Conservation (phyloP, 2,113 vertebrate species). For the Corvus cornix region DNA sequence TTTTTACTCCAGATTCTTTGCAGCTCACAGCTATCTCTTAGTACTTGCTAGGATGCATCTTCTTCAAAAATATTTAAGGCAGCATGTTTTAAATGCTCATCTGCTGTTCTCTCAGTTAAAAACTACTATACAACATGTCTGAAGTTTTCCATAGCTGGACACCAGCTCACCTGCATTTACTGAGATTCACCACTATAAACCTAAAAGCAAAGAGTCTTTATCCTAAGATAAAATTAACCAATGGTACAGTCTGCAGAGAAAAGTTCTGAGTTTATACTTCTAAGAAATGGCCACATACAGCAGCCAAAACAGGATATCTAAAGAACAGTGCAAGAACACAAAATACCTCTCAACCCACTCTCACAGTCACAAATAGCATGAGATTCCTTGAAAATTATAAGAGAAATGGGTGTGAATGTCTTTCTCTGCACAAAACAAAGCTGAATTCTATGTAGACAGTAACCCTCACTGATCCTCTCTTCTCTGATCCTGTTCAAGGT, state of each 20-base stretch:
- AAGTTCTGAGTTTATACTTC: neutral
- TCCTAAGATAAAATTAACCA: neutral
- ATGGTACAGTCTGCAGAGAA: neutral
- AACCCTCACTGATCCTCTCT: neutral
- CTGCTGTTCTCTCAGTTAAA: neutral
- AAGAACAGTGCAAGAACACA: neutral
- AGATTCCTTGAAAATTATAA: neutral
- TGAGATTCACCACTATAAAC: neutral
- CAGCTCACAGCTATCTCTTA: neutral
- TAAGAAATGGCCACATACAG: neutral
- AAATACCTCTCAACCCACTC: neutral
- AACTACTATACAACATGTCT: neutral
- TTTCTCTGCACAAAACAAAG: neutral
- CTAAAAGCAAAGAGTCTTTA: neutral
- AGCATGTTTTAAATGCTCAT: neutral
- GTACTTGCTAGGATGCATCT: neutral
- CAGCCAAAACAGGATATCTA: neutral
- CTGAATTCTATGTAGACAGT: neutral
- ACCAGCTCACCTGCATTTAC: neutral
- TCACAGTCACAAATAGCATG: neutral
- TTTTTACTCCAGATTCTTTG: neutral
- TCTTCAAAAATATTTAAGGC: neutral
- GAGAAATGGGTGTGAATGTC: neutral
- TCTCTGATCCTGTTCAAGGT: neutral
- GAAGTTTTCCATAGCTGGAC: neutral